Conservation (phyloP, 1,140 invertebrate species). For the Ganaspis sp. region DNA sequence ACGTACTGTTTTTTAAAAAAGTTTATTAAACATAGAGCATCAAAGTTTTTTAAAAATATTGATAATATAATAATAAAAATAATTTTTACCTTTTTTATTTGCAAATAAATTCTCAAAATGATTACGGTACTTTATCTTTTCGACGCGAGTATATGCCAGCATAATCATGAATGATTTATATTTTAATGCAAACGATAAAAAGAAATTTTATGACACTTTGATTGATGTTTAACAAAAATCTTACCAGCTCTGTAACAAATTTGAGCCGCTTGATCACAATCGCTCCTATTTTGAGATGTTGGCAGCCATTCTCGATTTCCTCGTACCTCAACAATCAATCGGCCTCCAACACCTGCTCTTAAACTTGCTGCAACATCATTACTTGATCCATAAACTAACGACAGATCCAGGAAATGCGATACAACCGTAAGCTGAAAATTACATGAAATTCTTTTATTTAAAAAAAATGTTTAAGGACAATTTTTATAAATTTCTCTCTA, state of each 20-base stretch:
- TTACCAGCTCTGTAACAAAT: constrained; percentile 84
- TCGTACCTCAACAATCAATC: constrained; percentile 80
- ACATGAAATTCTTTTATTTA: background rate
- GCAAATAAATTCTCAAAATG: no score
- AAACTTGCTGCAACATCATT: constrained; percentile 80
- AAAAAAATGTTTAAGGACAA: constrained; percentile 10
- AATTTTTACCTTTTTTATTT: no score
- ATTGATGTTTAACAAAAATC: background rate
- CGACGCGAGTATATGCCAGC: no score
- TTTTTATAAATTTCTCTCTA: no score
- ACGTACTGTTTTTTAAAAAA: no score
- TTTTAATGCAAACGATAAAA: no score
- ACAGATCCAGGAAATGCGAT: constrained; percentile 90
- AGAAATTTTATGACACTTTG: no score
- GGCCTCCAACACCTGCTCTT: constrained; percentile 81
- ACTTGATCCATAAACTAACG: constrained; percentile 88
- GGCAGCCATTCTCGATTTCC: constrained; percentile 83
- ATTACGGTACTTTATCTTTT: no score
- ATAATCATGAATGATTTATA: no score
- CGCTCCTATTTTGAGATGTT: constrained; percentile 80
- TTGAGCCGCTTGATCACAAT: constrained; percentile 77
- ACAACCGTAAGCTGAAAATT: constrained; percentile 83
- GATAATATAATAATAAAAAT: no score
- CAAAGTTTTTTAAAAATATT: no score
- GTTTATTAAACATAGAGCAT: no score